Percentiles rank a stretch among this genome's conserved stretches.
phyloP scores from a whole-genome alignment of 2,797 vertebrate genomes.

The Enteromius treurensis region DNA sequence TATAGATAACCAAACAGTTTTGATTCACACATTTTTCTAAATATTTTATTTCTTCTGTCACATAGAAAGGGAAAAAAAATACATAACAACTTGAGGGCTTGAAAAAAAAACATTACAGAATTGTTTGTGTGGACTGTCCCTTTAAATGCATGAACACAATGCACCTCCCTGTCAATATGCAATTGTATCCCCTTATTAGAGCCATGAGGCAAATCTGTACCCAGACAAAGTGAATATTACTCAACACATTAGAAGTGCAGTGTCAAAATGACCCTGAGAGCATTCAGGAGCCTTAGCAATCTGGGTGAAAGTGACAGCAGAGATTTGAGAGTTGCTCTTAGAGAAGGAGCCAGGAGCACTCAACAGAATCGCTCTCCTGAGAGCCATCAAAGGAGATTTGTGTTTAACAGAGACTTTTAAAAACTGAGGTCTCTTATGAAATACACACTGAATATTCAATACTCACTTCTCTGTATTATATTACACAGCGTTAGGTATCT shows the following conservation, averaged over 20 bases:
- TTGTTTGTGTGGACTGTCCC: not conserved
- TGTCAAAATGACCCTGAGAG: constrained; percentile 47
- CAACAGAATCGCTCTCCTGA: constrained; percentile 26
- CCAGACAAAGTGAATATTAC: constrained; percentile 41
- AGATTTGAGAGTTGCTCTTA: constrained; percentile 37
- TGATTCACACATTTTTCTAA: not conserved
- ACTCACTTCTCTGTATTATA: constrained; percentile 17
- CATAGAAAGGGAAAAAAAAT: no score
- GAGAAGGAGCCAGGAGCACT: constrained; percentile 30
- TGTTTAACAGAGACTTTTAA: constrained; percentile 46
- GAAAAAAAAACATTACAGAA: not conserved
- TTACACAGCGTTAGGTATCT: constrained; percentile 4
- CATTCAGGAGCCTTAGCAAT: constrained; percentile 24
- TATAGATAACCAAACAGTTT: not conserved
- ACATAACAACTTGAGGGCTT: not conserved
- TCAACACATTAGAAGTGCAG: constrained; percentile 32
- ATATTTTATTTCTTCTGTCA: not conserved
- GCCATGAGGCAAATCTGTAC: constrained; percentile 28
- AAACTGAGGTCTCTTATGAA: constrained; percentile 40
- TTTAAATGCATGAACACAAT: not conserved
- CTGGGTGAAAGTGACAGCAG: constrained; percentile 43
- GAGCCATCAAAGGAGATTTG: constrained; percentile 43
- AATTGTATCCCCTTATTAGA: constrained; percentile 6
- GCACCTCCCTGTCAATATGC: not conserved
- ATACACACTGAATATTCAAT: constrained; percentile 35